These are phyloP conservation scores for Enteromius thamalakanensis DNA, from an alignment of 2,797 vertebrate genomes.

Conservation along the genomic window DNA sequence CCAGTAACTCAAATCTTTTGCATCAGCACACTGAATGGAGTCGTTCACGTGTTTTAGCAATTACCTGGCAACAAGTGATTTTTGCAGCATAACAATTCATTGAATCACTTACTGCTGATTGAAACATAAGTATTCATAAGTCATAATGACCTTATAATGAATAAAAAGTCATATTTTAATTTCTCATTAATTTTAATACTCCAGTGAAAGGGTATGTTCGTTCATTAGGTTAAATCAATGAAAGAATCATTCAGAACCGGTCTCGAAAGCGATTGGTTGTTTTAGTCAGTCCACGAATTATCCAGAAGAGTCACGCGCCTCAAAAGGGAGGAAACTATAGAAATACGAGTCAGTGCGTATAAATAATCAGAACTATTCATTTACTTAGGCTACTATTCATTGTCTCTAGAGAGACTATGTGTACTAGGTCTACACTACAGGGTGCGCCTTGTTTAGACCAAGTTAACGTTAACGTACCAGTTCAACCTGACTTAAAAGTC, in stretches of 20 bases:
- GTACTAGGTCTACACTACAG: background rate
- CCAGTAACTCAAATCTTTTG: background rate
- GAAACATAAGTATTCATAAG: background rate
- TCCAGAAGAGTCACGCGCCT: background rate
- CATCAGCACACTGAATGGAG: background rate
- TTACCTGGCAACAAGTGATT: background rate
- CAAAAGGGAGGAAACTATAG: background rate
- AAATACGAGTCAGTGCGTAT: background rate
- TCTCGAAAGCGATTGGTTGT: background rate
- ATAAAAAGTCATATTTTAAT: background rate
- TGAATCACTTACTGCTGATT: background rate
- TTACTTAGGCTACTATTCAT: background rate
- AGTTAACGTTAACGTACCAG: background rate
- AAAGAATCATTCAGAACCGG: background rate
- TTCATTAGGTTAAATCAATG: background rate
- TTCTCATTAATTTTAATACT: background rate
- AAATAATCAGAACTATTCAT: background rate
- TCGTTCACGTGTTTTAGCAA: background rate
- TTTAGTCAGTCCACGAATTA: background rate
- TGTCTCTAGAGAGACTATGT: background rate
- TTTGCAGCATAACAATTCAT: background rate
- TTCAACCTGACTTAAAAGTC: background rate
- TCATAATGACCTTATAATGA: background rate
- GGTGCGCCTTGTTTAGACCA: conserved; percentile 13
- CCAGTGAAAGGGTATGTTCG: background rate